A percentile compares a stretch with the other conserved stretches of the same genome.
These are phyloP conservation scores for Cistogaster globosa DNA, from an alignment of 2,888 invertebrate species.

Conservation along the genomic window DNA sequence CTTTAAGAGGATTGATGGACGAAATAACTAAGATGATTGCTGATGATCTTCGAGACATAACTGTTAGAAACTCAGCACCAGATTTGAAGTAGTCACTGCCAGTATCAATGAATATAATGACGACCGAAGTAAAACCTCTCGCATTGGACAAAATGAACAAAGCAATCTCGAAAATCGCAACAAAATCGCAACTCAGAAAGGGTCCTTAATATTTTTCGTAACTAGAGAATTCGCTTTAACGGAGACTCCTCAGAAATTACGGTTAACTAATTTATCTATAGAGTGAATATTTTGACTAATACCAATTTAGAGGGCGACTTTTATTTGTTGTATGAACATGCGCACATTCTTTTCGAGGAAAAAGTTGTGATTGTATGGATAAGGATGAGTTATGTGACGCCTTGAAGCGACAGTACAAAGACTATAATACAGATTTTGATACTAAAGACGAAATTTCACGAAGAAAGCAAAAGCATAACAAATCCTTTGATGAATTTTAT, in stretches of 20 bases:
- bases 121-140: neutral
- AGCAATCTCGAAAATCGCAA: neutral
- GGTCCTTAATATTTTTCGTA: neutral
- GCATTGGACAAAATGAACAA: too few species aligned
- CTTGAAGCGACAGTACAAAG: neutral
- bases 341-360: too few species aligned
- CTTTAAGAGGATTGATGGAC: neutral
- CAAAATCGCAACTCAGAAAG: neutral
- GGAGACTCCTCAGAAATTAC: too few species aligned
- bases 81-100: too few species aligned
- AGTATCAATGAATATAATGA: neutral
- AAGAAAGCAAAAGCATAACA: neutral
- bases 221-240: neutral
- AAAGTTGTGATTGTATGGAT: too few species aligned
- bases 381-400: neutral
- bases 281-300: neutral
- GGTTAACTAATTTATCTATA: slow-evolving; percentile 3
- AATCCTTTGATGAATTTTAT: slow-evolving; percentile 1
- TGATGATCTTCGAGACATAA: neutral
- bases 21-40: neutral
- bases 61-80: neutral
- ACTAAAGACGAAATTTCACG: slow-evolving; percentile 2
- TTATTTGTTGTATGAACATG: neutral
- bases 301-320: slow-evolving; percentile 1
- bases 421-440: neutral